Conservation (phyloP, 2,797 vertebrate species). For the Momotus momota region DNA sequence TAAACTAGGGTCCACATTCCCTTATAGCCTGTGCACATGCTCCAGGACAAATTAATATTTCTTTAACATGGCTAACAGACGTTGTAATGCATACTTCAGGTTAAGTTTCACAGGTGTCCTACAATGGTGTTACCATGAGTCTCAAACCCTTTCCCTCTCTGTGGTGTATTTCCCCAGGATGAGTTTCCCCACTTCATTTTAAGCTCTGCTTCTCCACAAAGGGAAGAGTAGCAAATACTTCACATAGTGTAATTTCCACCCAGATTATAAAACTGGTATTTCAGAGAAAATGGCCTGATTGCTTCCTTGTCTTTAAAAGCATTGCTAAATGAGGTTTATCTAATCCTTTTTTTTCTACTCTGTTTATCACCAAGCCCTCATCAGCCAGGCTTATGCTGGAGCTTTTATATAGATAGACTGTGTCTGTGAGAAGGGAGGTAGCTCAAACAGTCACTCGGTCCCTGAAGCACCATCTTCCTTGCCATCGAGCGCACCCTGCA, state of each 20-base stretch:
- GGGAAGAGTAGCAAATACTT: neutral
- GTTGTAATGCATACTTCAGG: neutral
- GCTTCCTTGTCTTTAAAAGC: neutral
- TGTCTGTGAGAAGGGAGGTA: neutral
- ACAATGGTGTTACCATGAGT: accelerated
- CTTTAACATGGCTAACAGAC: accelerated
- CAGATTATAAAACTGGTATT: neutral
- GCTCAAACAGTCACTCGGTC: neutral
- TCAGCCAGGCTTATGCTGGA: neutral
- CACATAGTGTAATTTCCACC: neutral
- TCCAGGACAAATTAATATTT: neutral
- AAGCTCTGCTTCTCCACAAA: neutral
- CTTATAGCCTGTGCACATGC: accelerated
- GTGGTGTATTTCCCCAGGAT: neutral
- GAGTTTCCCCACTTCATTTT: neutral
- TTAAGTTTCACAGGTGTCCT: neutral
- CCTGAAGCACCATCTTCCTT: neutral
- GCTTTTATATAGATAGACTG: neutral
- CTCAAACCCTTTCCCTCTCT: neutral
- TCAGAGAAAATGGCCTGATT: neutral
- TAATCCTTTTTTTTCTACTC: neutral
- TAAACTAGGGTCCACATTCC: neutral
- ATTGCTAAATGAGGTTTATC: neutral
- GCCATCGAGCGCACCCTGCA: neutral
- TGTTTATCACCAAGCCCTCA: neutral